Conservation (phyloP, 1,140 invertebrate species). For the Paralvinella palmiformis region DNA sequence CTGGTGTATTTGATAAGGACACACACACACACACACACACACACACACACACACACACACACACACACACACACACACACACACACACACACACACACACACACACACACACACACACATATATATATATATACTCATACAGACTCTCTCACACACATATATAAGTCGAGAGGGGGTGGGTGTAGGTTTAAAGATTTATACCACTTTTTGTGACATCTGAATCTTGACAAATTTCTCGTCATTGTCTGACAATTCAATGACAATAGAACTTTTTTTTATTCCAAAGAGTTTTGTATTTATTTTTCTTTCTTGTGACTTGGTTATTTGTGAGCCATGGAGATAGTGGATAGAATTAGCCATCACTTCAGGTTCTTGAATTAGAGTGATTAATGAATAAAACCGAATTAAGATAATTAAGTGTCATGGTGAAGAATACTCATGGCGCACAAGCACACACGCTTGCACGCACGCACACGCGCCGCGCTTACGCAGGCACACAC, state of each 20-base stretch:
- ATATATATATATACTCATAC: not conserved
- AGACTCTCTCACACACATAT: not conserved
- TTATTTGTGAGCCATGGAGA: too few species aligned
- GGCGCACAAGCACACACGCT: too few species aligned
- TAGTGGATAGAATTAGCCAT: too few species aligned
- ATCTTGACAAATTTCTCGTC: not conserved
- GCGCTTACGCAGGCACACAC: too few species aligned
- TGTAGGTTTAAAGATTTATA: not conserved
- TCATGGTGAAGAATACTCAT: too few species aligned
- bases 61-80: not conserved
- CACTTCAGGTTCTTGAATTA: too few species aligned
- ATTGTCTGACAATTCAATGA: not conserved
- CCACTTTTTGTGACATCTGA: not conserved
- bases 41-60: not conserved
- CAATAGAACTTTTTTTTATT: not conserved
- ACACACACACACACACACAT: constrained; percentile 2
- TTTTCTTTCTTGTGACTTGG: not conserved
- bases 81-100: not conserved
- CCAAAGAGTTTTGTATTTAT: not conserved
- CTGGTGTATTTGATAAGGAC: not conserved
- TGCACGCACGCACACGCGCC: too few species aligned
- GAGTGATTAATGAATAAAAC: too few species aligned
- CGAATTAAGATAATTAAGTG: too few species aligned
- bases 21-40: not conserved
- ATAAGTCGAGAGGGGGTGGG: not conserved